Evolutionary conservation across 2,113 vertebrate species (phyloP), one percentile per base, ranked within the genome.

Genomic region (Nothobranchius furzeri): DNA sequence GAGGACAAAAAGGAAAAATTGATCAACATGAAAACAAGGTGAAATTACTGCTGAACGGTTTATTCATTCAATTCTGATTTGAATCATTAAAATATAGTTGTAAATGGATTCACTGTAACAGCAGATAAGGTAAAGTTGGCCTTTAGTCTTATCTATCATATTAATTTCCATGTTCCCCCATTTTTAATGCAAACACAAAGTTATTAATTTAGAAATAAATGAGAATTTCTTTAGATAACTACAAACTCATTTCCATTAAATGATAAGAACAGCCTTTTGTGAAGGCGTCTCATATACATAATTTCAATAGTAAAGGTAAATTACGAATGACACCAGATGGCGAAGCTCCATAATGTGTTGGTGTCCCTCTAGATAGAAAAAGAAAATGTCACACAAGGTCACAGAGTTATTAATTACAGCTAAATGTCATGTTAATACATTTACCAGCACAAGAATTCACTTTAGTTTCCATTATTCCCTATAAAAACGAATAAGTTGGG

Each of bases 11-110:
- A 70, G 36, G 67, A 70, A 79, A 79, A 81, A 72, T 85, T 69
- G 73, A 71, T 84, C 60, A 76, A 75, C 79, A 75, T 79, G 60
- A 68, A 83, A 86, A 76, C 69, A 70, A 80, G 70, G 75, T 69
- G 64, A 75, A 77, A 78, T 62, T 54, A 12, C 24, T 14, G 35
- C 43, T 11, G 43, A 45, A 42, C 40, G 3, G 9, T 55, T 5
- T 49, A 36, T 46, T 68, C 20, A 60, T 66, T 72, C 14, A 69
- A 50, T 68, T 45, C 25, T 30, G 30, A 30, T 3, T 3, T 30
- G 30, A 30, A 30, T 64, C 12, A 45, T 50, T 25, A 72, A 68
- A 24, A 11, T 15, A 12, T 11, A 24, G 5, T 42, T 20, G 72
- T 14, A 68, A 70, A 71, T 65, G 30, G 30, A 30, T 4, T 30